A percentile compares a stretch with the other conserved stretches of the same genome.
These are phyloP conservation scores for Cydia pomonella DNA, from an alignment of 1,140 invertebrate species.

Conservation along the genomic window DNA sequence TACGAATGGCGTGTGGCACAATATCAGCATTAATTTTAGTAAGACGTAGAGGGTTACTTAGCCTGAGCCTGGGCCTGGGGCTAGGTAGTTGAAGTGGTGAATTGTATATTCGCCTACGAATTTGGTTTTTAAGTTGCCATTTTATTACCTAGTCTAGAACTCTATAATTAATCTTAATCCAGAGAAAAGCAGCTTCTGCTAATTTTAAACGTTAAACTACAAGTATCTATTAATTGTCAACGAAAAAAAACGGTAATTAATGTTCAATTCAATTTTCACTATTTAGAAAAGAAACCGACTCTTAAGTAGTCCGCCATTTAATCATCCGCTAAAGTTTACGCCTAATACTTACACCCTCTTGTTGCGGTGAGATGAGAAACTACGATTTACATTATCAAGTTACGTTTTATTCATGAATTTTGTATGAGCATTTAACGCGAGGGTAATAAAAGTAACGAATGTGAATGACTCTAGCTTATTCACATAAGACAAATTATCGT, in stretches of 20 bases:
- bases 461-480: constrained; percentile 4
- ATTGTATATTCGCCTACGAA: no score
- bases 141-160: no score
- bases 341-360: not conserved
- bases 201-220: no score
- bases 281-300: not conserved
- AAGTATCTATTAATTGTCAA: no score
- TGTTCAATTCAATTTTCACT: no score
- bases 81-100: not conserved
- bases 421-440: not conserved
- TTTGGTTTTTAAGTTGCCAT: no score
- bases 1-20: not conserved
- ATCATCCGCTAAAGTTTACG: not conserved
- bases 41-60: not conserved
- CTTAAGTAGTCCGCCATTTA: not conserved
- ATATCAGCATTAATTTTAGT: not conserved
- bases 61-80: not conserved
- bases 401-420: not conserved
- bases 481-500: not conserved
- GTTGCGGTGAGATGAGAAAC: constrained; percentile 25
- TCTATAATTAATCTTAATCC: no score
- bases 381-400: constrained; percentile 16
- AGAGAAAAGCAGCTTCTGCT: no score
- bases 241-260: no score
- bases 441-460: not conserved